Percentiles rank a stretch among this genome's conserved stretches.
Conservation (phyloP, 2,888 invertebrate species). For the Deilephila porcellus region DNA sequence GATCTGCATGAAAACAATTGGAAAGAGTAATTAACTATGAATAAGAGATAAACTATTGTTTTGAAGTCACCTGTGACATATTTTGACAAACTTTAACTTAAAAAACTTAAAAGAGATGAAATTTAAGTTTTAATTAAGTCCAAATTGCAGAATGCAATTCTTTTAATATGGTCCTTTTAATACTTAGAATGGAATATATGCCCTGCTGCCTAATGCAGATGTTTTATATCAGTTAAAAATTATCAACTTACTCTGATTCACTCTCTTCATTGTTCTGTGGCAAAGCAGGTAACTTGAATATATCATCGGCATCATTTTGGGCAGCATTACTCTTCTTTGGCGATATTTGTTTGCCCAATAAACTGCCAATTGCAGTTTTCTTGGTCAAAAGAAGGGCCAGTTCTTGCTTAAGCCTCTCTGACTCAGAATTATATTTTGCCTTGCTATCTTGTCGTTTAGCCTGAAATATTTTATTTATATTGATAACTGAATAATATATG, state of each 20-base stretch:
- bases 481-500: background rate
- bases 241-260: constrained; percentile 79
- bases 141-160: too few species aligned
- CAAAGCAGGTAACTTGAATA: constrained; percentile 87
- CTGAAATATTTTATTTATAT: constrained; percentile 73
- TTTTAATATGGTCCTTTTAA: too few species aligned
- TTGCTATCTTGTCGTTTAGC: constrained; percentile 90
- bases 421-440: constrained; percentile 88
- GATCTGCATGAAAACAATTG: constrained; percentile 58
- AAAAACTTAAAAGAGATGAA: too few species aligned
- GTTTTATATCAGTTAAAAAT: background rate
- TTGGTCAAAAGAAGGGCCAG: constrained; percentile 89
- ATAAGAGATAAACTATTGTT: too few species aligned
- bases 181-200: background rate
- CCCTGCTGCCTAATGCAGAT: background rate
- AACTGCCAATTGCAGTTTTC: constrained; percentile 90
- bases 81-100: too few species aligned
- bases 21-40: background rate
- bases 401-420: constrained; percentile 90
- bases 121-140: too few species aligned
- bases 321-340: constrained; percentile 64
- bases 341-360: constrained; percentile 84
- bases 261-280: constrained; percentile 64
- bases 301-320: constrained; percentile 78
- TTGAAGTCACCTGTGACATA: too few species aligned